Percentiles rank a stretch among this genome's conserved stretches.
These are phyloP conservation scores for Alloplasta piceator DNA, from an alignment of 2,888 invertebrate genomes.

Conservation along the genomic window DNA sequence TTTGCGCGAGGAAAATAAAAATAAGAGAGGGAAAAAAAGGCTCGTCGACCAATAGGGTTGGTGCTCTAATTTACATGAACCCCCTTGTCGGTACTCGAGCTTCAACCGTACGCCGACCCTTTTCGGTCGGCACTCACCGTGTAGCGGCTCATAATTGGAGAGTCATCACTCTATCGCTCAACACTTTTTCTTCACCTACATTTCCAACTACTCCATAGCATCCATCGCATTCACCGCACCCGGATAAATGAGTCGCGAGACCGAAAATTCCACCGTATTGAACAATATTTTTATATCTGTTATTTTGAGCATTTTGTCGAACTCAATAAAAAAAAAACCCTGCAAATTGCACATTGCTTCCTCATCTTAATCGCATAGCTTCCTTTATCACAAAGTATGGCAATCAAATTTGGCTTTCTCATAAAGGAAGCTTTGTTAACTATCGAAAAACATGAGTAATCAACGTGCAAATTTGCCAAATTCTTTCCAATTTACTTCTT, in stretches of 20 bases:
- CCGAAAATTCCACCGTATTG: neutral
- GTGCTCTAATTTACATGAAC: constrained; percentile 47
- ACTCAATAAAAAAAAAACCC: no score
- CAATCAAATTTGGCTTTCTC: no score
- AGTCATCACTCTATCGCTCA: constrained; percentile 45
- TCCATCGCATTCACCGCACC: neutral
- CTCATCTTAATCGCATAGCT: no score
- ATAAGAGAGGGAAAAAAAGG: constrained; percentile 12
- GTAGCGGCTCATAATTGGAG: constrained; percentile 58
- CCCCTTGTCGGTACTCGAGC: constrained; percentile 45
- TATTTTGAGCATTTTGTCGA: no score
- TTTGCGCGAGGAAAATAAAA: neutral
- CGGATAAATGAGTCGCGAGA: neutral
- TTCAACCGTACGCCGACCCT: constrained; percentile 34
- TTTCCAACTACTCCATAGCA: neutral
- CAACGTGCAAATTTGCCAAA: no score
- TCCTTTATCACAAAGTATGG: no score
- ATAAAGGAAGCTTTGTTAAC: no score
- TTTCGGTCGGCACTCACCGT: constrained; percentile 44
- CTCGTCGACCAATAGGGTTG: constrained; percentile 17
- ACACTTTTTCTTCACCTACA: constrained; percentile 20
- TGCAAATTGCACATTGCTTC: no score
- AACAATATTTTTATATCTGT: neutral
- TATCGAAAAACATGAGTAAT: no score
- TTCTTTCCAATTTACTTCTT: no score